Evolutionary conservation across 2,888 invertebrate genomes (phyloP), one percentile per base, ranked within the genome.

Genomic region (Acronicta leporina): DNA sequence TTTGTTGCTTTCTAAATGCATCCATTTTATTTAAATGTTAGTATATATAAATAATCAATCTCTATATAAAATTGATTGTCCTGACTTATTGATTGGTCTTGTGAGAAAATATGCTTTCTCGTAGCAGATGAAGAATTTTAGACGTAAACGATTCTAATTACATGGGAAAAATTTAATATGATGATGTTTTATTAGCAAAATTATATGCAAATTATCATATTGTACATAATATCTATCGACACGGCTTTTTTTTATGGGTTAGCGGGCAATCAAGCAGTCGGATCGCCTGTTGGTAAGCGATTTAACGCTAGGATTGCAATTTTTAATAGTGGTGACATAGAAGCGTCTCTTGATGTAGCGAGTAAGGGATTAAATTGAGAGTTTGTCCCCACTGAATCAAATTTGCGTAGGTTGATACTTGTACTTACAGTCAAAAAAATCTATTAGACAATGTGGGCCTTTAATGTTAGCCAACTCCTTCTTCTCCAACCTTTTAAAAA

Each of bases 1-100:
- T 59, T 62, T 51, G 53, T 58, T 47, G 52, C 75, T 77, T 74
- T 75, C 75, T 75, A 74, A 71, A 68, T 56, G 49, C 54, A 58
- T 14, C 41, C 41, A 27, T 53, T 70, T 63, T 51, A 52, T 62
- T 59, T 27, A 35, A 62, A 63, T 59, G 35, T 15, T 64, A 48
- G 30, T 38, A 46, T 62, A 51, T 56, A 60, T 67, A 63, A 62
- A 59, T 61, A n/a, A 55, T 70, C 13, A 44, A 25, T 25, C 53
- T 30, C 40, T 61, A 53, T 49, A 54, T 63, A 35, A 60, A 73
- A 78, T 66, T 70, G 76, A 78, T 73, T 76, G 68, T 68, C 59
- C 62, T 56, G 49, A 49, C 49, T 57, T 46, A 46, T 14, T 46
- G 52, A 68, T 56, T 49, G 5, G 43, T 49, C n/a, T 66, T 59